Evolutionary conservation across 2,797 vertebrate species (phyloP).

Genomic region (Morelia viridis): DNA sequence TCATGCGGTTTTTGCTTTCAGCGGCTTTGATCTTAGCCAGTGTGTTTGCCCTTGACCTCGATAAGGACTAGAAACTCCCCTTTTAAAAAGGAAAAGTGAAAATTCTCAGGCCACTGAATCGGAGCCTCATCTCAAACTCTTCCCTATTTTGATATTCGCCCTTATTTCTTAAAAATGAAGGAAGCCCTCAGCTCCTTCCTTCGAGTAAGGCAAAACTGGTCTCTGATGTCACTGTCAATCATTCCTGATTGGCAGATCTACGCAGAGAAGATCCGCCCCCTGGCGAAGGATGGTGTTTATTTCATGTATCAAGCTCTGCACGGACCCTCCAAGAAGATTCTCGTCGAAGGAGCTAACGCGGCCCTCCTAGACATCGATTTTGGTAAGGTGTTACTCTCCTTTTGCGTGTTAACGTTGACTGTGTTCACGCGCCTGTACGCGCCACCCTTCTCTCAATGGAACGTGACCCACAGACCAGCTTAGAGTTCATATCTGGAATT

Average conservation of each 20-base stretch:
- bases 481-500: not conserved
- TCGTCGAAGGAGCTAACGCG: constrained; percentile 84
- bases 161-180: not conserved
- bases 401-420: not conserved
- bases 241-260: constrained; percentile 60
- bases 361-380: constrained; percentile 85
- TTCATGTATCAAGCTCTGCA: constrained; percentile 83
- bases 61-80: not conserved
- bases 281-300: constrained; percentile 83
- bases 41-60: not conserved
- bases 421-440: not conserved
- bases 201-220: not conserved
- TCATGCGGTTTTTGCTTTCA: too few relatives aligned
- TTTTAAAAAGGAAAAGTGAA: not conserved
- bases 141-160: not conserved
- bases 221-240: not conserved
- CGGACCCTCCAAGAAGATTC: constrained; percentile 81
- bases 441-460: not conserved
- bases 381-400: constrained; percentile 64
- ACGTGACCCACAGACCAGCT: not conserved
- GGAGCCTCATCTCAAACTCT: not conserved
- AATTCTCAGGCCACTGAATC: too few relatives aligned
- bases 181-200: not conserved
- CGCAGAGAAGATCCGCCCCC: constrained; percentile 75
- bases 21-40: not conserved